These are phyloP conservation scores for Aphis craccivora DNA, from an alignment of 1,140 invertebrate species.

Conservation along the genomic window DNA sequence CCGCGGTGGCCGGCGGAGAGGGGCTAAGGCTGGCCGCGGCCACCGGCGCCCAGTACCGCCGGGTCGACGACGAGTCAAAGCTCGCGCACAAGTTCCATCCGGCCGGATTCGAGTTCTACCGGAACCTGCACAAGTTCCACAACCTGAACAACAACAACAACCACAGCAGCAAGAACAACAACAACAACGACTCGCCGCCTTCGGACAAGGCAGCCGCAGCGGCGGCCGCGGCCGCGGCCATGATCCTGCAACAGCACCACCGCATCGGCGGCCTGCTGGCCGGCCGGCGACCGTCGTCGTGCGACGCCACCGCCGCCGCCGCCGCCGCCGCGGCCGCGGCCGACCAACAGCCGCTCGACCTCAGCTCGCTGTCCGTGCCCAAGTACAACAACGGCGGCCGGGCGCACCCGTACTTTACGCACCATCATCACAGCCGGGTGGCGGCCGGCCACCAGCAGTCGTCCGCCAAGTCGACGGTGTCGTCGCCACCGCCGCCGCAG, in stretches of 20 bases:
- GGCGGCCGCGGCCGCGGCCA: slow-evolving; percentile 27
- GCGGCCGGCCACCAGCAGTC: not conserved
- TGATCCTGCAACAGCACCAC: slow-evolving; percentile 54
- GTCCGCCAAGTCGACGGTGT: not conserved
- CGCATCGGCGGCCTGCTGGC: slow-evolving; percentile 10
- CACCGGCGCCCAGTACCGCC: slow-evolving; percentile 50
- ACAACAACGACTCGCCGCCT: slow-evolving; percentile 55
- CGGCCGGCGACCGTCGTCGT: not conserved
- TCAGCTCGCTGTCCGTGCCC: slow-evolving; percentile 49
- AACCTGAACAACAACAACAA: slow-evolving; percentile 51
- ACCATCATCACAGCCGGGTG: not conserved
- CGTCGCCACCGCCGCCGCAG: not conserved
- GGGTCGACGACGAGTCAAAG: slow-evolving; percentile 45
- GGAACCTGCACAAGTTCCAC: slow-evolving; percentile 50
- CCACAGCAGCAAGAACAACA: slow-evolving; percentile 36
- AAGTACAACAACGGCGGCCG: slow-evolving; percentile 48
- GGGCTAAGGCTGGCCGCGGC: slow-evolving; percentile 53
- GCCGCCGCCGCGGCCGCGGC: not conserved
- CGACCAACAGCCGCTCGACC: slow-evolving; percentile 47
- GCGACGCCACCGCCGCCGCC: slow-evolving; percentile 16
- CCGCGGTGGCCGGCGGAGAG: slow-evolving; percentile 50
- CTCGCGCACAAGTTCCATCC: slow-evolving; percentile 31
- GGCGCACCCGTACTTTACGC: slow-evolving; percentile 40
- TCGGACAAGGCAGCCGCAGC: slow-evolving; percentile 38
- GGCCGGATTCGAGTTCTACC: slow-evolving; percentile 51